Conservation (phyloP, 1,140 invertebrate genomes). For the Pachypeltis micranthus region DNA sequence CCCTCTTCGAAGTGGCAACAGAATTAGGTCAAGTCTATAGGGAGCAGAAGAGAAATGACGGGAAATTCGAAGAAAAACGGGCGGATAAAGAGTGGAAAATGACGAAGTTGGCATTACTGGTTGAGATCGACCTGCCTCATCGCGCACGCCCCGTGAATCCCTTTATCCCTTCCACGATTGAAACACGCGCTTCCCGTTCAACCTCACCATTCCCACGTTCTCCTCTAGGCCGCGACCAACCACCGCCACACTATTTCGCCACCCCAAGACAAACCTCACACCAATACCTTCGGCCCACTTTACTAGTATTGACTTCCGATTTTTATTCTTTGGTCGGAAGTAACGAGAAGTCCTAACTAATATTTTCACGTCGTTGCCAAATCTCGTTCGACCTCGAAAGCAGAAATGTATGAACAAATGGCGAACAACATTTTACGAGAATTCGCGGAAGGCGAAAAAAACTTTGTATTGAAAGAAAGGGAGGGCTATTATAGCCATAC, state of each 20-base stretch:
- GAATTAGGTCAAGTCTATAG: not conserved
- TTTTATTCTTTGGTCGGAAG: too few species aligned
- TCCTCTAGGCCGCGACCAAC: not conserved
- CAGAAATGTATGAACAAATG: too few species aligned
- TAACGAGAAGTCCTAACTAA: too few species aligned
- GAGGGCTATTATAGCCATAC: too few species aligned
- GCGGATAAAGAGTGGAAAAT: not conserved
- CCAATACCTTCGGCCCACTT: not conserved
- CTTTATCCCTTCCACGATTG: not conserved
- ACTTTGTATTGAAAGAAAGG: too few species aligned
- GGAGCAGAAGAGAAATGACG: not conserved
- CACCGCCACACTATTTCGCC: too few species aligned
- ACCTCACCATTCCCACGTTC: not conserved
- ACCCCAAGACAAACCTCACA: too few species aligned
- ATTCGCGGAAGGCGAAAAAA: too few species aligned
- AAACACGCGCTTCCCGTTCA: not conserved
- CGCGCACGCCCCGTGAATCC: not conserved
- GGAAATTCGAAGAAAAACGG: too few species aligned
- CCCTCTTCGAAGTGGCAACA: not conserved
- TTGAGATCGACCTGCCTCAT: not conserved
- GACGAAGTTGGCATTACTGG: not conserved
- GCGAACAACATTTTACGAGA: too few species aligned
- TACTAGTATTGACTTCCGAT: slow-evolving; percentile 14
- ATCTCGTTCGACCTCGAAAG: too few species aligned
- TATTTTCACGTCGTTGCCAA: too few species aligned